These are phyloP conservation scores for Nomada ferruginata DNA, from an alignment of 2,888 invertebrate species.

Conservation along the genomic window DNA sequence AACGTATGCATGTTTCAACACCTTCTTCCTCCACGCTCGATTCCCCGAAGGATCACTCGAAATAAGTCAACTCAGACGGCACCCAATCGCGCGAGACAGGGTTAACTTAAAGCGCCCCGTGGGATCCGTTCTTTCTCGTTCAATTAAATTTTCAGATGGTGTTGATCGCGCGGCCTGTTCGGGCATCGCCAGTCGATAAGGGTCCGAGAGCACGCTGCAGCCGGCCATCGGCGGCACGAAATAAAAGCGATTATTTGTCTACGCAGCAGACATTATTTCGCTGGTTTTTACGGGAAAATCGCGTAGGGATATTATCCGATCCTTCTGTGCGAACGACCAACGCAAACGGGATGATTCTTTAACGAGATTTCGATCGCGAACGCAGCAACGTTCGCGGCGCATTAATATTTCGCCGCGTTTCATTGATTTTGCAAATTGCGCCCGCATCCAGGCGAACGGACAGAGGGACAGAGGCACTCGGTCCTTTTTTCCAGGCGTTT, in stretches of 20 bases:
- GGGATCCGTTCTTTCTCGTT: slow-evolving; percentile 16
- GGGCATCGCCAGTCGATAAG: slow-evolving; percentile 29
- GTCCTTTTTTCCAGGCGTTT: slow-evolving; percentile 8
- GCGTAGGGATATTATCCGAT: slow-evolving; percentile 14
- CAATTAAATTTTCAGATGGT: slow-evolving; percentile 46
- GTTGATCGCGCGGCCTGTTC: slow-evolving; percentile 35
- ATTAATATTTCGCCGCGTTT: slow-evolving; percentile 58
- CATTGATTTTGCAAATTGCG: slow-evolving; percentile 60
- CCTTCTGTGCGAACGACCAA: slow-evolving; percentile 14
- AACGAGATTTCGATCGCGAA: slow-evolving; percentile 48
- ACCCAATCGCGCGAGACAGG: slow-evolving; percentile 1
- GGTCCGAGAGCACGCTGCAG: neutral
- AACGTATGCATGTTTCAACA: too few species aligned
- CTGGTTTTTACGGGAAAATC: slow-evolving; percentile 33
- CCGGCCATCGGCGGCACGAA: slow-evolving; percentile 22
- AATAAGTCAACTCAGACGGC: neutral
- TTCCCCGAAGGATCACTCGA: too few species aligned
- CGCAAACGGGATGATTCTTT: slow-evolving; percentile 52
- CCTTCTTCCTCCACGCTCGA: too few species aligned
- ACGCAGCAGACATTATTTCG: slow-evolving; percentile 36
- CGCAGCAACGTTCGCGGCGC: slow-evolving; percentile 30
- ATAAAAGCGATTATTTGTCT: slow-evolving; percentile 55
- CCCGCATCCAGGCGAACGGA: neutral
- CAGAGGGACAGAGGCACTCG: neutral
- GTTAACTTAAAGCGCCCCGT: slow-evolving; percentile 8